Percentiles rank a stretch among this genome's conserved stretches.
phyloP scores from a whole-genome alignment of 2,113 vertebrate species.

The Pseudonaja textilis region DNA sequence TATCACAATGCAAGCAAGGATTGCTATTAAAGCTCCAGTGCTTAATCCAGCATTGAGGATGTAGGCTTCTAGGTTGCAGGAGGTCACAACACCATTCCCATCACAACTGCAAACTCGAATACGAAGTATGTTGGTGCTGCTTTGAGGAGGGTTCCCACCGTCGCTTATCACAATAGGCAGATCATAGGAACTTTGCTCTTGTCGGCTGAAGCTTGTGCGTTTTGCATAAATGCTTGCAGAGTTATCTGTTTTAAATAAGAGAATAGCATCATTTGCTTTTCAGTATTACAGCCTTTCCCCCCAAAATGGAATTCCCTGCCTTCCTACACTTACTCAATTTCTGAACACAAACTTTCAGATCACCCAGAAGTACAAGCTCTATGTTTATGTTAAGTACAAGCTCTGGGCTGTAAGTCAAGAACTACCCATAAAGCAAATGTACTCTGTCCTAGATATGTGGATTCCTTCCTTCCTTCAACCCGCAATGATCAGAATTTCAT shows the following conservation, averaged over 20 bases:
- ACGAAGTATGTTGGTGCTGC: constrained; percentile 91
- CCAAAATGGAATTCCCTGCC: neutral
- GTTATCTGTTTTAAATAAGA: constrained; percentile 76
- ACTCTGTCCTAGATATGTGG: neutral
- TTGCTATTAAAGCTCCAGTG: constrained; percentile 91
- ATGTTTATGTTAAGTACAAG: neutral
- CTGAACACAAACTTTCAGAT: no score
- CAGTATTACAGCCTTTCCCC: neutral
- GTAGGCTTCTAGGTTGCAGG: constrained; percentile 89
- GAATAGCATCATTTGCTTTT: fast-evolving
- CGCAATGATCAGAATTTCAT: neutral
- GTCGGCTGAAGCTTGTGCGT: constrained; percentile 84
- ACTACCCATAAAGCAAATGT: neutral
- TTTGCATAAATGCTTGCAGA: constrained; percentile 84
- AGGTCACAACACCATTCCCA: constrained; percentile 78
- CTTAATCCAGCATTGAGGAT: constrained; percentile 88
- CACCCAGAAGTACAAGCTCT: neutral
- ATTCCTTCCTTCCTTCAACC: neutral
- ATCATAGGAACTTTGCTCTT: constrained; percentile 87
- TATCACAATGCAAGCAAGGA: constrained; percentile 95
- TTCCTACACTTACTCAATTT: neutral
- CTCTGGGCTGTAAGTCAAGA: neutral
- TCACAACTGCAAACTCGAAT: constrained; percentile 93
- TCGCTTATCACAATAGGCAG: constrained; percentile 93
- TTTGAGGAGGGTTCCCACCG: constrained; percentile 84